A percentile compares a stretch with the other conserved stretches of the same genome.
Conservation (phyloP, 2,113 vertebrate species). For the Agapornis roseicollis region DNA sequence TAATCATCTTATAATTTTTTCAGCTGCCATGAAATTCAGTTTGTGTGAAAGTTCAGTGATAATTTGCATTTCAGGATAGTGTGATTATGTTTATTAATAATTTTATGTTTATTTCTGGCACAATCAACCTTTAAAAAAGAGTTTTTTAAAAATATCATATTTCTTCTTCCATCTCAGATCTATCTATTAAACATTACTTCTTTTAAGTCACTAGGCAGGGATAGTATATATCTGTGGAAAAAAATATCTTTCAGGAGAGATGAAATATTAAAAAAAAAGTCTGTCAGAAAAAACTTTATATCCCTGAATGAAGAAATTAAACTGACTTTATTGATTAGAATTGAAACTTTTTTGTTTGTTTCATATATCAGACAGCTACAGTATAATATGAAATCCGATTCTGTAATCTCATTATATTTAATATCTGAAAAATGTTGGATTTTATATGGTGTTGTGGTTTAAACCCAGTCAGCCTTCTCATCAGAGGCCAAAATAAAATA, state of each 20-base stretch:
- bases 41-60: neutral
- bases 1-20: neutral
- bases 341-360: neutral
- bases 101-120: neutral
- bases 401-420: neutral
- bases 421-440: neutral
- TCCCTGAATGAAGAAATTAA: neutral
- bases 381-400: neutral
- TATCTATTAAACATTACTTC: neutral
- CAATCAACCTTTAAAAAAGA: neutral
- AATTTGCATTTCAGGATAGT: neutral
- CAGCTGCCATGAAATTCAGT: neutral
- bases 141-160: neutral
- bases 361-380: neutral
- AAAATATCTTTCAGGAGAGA: neutral
- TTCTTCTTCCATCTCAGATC: neutral
- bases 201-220: neutral
- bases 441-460: no score
- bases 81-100: neutral
- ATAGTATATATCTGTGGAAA: neutral
- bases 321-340: neutral
- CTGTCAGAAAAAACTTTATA: neutral
- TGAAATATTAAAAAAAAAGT: neutral
- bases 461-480: no score
- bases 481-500: neutral